Conservation (phyloP, 2,888 invertebrate species). For the Acrocera orbiculus region DNA sequence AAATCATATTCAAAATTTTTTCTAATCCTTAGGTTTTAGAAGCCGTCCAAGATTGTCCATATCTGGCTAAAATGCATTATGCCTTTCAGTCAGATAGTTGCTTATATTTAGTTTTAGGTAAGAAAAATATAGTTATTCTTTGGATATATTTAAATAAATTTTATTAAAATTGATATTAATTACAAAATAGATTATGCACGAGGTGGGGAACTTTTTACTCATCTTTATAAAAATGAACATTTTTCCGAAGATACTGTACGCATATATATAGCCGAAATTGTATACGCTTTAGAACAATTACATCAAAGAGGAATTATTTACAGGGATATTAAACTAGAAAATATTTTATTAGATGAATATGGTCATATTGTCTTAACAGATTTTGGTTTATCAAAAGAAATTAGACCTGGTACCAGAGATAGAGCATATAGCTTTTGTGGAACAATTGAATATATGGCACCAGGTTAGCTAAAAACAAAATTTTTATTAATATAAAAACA, state of each 20-base stretch:
- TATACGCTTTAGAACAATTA: conserved; percentile 83
- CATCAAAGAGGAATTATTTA: conserved; percentile 97
- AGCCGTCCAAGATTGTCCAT: conserved; percentile 84
- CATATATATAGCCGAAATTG: conserved; percentile 91
- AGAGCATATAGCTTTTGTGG: conserved; percentile 96
- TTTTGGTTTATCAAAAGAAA: conserved; percentile 93
- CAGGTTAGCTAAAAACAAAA: conserved; percentile 30
- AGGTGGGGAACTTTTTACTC: conserved; percentile 94
- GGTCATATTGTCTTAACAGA: conserved; percentile 95
- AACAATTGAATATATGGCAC: conserved; percentile 98
- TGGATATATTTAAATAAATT: conserved; percentile 9
- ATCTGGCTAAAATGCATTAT: conserved; percentile 91
- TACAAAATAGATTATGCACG: conserved; percentile 71
- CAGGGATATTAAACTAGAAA: conserved; percentile 93
- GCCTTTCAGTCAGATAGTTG: conserved; percentile 97
- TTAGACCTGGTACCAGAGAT: conserved; percentile 44
- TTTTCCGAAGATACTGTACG: conserved; percentile 81
- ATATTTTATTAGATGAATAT: conserved; percentile 81
- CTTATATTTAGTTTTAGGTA: conserved; percentile 90
- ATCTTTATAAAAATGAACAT: conserved; percentile 83
- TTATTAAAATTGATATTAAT: not conserved
- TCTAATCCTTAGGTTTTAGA: conserved; percentile 55
- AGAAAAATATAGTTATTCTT: conserved; percentile 32
- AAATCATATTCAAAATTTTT: no score
- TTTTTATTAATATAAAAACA: not conserved